Percentiles rank a stretch among this genome's conserved stretches.
Conservation (phyloP, 1,140 invertebrate species). For the Cydia pomonella region DNA sequence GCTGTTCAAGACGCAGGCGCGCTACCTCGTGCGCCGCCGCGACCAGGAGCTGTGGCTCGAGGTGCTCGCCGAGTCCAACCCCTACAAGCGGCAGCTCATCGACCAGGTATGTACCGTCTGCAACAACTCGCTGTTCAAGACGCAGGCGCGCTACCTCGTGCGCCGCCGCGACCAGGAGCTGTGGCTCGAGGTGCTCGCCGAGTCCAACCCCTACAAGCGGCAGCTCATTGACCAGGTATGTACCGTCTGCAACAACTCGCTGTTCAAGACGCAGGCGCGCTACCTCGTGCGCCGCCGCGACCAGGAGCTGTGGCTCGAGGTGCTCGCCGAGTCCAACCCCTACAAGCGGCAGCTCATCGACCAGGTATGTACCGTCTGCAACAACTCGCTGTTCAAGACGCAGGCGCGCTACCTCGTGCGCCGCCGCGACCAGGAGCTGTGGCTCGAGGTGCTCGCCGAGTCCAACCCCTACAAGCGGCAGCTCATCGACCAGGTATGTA, state of each 20-base stretch:
- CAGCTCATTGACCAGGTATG: constrained; percentile 99
- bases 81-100: constrained; percentile 97
- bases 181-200: constrained; percentile 97
- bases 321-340: constrained; percentile 96
- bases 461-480: constrained; percentile 97
- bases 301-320: constrained; percentile 97
- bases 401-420: constrained; percentile 98
- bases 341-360: constrained; percentile 97
- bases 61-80: constrained; percentile 96
- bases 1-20: constrained; percentile 98
- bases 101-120: too few species aligned
- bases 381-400: constrained; percentile 99
- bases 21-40: constrained; percentile 96
- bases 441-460: constrained; percentile 97
- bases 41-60: constrained; percentile 98
- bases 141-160: constrained; percentile 98
- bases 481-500: too few species aligned
- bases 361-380: too few species aligned
- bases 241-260: constrained; percentile 99
- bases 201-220: constrained; percentile 96
- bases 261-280: constrained; percentile 98
- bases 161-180: constrained; percentile 95
- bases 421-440: constrained; percentile 95
- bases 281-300: constrained; percentile 97
- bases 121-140: constrained; percentile 99